Evolutionary conservation across 2,888 invertebrate species (phyloP), one percentile per base, ranked within the genome.

Genomic region (Spatulosminthurus flaviceps): DNA sequence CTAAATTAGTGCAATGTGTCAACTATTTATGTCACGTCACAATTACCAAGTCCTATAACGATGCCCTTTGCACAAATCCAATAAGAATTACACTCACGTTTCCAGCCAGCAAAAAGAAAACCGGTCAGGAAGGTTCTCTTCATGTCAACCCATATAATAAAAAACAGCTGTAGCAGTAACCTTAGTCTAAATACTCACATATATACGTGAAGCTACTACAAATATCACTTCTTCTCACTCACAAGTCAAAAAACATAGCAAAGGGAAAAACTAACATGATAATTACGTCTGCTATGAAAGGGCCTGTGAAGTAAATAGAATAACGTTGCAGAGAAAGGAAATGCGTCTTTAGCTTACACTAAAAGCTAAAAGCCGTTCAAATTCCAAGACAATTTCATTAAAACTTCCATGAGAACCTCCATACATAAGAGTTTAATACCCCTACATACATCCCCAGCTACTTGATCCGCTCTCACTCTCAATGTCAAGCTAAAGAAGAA

Each of bases 381-480:
- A 1, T 42, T 21, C 70, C 29, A 42, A 71, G 42, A 42, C 34
- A 71, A 71, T 71, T 71, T 71, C 70, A 71, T 71, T 71, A 71
- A 42, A 22, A 22, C 34, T 34, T 34, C 5, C 4, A 34, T 34
- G 34, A 34, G 34, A n/a, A 9, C 34, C 34, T 34, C 5, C 34
- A 34, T 34, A 34, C 9, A 34, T 9, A 34, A 7, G 34, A 34
- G n/a, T n/a, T 9, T 34, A 34, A 34, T 9, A 34, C 4, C 34
- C 34, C 5, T 34, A 34, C 5, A 34, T 34, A 34, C 9, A 34
- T 67, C 67, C n/a, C 67, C 24, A 19, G 7, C 1, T 24, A n/a
- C 67, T 34, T 34, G 4, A 34, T 67, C 67, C 19, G 9, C 26
- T 67, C 28, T 28, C 66, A 66, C 24, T 22, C 66, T 22, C 66